Evolutionary conservation across 2,797 vertebrate species (phyloP), one percentile per base, ranked within the genome.

Genomic region (Octomys mimax): DNA sequence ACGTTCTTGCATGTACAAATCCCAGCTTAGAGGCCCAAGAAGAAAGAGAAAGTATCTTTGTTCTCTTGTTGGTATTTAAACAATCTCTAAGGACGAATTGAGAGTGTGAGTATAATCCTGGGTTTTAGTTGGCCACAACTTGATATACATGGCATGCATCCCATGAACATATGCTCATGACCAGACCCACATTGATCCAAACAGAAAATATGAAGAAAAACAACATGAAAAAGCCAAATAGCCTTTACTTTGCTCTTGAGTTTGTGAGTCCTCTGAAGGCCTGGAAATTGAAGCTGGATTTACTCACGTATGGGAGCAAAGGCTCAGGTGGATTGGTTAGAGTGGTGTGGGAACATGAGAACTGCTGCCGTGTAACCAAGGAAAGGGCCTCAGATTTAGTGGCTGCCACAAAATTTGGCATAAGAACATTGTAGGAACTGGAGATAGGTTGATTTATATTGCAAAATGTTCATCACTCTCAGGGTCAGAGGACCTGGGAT

Each of bases 31-130:
- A 73, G 71, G 21, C 42, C 33, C 16, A 31, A 70, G 61, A 70
- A 52, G 75, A 91, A 96, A 84, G 57, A 80, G 49, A 75, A 91
- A 62, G 9, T 24, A 80, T 84, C 16, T 73, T 87, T 87, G 57
- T 70, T 88, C 7, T 92, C n/a, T 84, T 88, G 26, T 94, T 46
- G 46, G n/a, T 36, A 84, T 52, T 94, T 84, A 49, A 93, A 93
- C 24, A 73, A 77, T 85, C 10, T 39, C 7, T 57, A 57, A 75
- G 71, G 31, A 91, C 89, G 18, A 19, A 75, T 79, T 92, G n/a
- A 73, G 70, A 89, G 62, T 86, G 85, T 78, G 57, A 91, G 42
- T 59, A 78, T 36, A 83, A 93, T 78, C 46, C 28, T 82, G 49
- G 52, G 31, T 82, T 89, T 89, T 87, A 70, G 52, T 70, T 85